phyloP scores from a whole-genome alignment of 2,113 vertebrate genomes.

The Channa argus region DNA sequence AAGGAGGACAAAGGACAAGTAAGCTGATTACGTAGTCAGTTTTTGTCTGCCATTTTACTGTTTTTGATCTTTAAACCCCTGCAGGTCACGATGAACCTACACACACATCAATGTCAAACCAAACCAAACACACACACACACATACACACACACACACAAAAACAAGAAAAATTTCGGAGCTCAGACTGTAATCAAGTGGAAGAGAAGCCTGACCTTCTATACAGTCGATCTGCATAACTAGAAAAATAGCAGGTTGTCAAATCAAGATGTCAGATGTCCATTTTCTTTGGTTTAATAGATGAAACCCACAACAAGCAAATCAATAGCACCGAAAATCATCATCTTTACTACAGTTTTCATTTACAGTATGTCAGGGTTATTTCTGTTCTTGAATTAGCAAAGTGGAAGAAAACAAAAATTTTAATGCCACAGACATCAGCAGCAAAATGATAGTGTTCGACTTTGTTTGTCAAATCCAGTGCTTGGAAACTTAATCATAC shows the following conservation, averaged over 20 bases:
- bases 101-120: too few relatives aligned
- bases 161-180: too few relatives aligned
- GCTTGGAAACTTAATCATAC: slow-evolving; percentile 6
- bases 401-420: neutral
- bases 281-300: neutral
- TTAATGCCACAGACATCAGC: neutral
- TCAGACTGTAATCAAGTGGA: slow-evolving; percentile 7
- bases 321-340: neutral
- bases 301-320: neutral
- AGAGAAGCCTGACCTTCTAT: neutral
- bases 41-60: too few relatives aligned
- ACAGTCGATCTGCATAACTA: neutral
- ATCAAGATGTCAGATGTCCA: slow-evolving; percentile 6
- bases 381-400: neutral
- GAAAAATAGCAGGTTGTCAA: slow-evolving; percentile 37
- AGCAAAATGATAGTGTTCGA: neutral
- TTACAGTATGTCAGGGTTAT: neutral
- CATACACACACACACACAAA: too few relatives aligned
- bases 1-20: neutral
- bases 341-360: neutral
- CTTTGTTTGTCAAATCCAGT: slow-evolving; percentile 19
- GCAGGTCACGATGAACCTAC: too few relatives aligned
- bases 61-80: too few relatives aligned
- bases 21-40: too few relatives aligned
- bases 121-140: too few relatives aligned